Evolutionary conservation across 2,888 invertebrate genomes (phyloP), one percentile per base, ranked within the genome.

Genomic region (Parnassius smintheus): DNA sequence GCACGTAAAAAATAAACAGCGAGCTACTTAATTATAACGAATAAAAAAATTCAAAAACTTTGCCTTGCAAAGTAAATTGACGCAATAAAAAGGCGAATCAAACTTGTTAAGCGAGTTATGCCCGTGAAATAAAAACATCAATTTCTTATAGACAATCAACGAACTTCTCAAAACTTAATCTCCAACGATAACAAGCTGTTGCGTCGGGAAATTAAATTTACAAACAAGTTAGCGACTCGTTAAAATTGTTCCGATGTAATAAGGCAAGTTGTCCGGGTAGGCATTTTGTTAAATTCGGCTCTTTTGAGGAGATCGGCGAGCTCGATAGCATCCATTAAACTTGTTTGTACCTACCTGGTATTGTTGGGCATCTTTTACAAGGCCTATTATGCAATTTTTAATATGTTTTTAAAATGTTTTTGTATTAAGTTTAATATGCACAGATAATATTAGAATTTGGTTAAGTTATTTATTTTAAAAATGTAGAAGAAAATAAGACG

Each of bases 221-320:
- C 83, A 86, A 86, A 88, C 90, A 89, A 91, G 90, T 91, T 90
- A 84, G 81, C 85, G 81, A 83, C 88, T 90, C 80, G 88, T 90
- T 88, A 88, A 90, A 88, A 89, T 90, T 89, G 88, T 86, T 86
- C 75, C 78, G 81, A 80, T 86, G 88, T 88, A 85, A 87, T 88
- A 88, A 88, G 83, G 82, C 76, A 75, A 78, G 76, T 82, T 78
- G 73, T 65, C 51, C 61, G 66, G 62, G 59, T 62, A 68, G 66
- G 66, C 66, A 65, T 64, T 69, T 53, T 66, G 63, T 66, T 64
- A 64, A 65, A 68, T 64, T 65, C 65, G 64, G 61, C 63, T 68
- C 66, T 68, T 62, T 56, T 41, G 48, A 50, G 50, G 59, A 62
- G 62, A 57, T 58, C 48, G 59, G 61, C 64, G 46, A 50, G 63